phyloP scores from a whole-genome alignment of 2,888 invertebrate species.

The Platypus cylindrus region DNA sequence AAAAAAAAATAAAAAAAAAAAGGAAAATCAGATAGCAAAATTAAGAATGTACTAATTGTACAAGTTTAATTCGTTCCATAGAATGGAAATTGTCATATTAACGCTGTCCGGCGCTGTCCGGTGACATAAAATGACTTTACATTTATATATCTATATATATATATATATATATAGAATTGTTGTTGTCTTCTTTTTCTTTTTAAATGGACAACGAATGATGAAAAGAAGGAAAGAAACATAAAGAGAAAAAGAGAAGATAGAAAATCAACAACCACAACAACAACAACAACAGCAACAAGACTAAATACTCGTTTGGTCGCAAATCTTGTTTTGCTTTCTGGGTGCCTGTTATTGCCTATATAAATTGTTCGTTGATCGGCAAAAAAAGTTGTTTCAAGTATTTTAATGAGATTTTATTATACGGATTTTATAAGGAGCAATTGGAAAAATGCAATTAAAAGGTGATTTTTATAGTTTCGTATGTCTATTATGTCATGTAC shows the following conservation, averaged over 20 bases:
- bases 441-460: conserved; percentile 19
- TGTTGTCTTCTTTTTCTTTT: too few relatives aligned
- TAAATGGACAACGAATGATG: too few relatives aligned
- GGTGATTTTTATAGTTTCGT: conserved; percentile 16
- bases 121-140: conserved; percentile 23
- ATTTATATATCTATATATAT: too few relatives aligned
- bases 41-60: conserved; percentile 32
- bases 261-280: not conserved
- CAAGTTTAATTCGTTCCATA: conserved; percentile 29
- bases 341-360: conserved; percentile 25
- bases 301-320: conserved; percentile 17
- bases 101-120: conserved; percentile 23
- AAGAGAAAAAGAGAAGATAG: too few relatives aligned
- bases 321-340: conserved; percentile 22
- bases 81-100: conserved; percentile 33
- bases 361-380: conserved; percentile 23
- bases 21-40: conserved; percentile 24
- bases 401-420: conserved; percentile 25
- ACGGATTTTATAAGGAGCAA: conserved; percentile 17
- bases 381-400: conserved; percentile 22
- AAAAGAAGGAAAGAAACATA: too few relatives aligned
- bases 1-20: conserved; percentile 28
- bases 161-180: too few relatives aligned
- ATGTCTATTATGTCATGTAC: conserved; percentile 10
- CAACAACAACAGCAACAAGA: conserved; percentile 3